Conservation (phyloP, 2,888 invertebrate species). For the Leptothorax acervorum region DNA sequence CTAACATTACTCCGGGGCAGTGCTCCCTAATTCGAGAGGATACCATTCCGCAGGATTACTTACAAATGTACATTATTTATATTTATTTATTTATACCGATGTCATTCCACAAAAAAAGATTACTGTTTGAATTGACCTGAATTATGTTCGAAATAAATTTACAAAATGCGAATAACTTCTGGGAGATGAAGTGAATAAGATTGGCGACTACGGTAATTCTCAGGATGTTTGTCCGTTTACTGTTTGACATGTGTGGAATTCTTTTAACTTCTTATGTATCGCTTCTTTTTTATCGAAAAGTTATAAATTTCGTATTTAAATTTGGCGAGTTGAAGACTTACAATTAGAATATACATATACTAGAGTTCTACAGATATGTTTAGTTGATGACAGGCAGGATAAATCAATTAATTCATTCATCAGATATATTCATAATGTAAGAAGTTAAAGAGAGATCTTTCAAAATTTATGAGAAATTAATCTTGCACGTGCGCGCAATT, state of each 20-base stretch:
- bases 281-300: neutral
- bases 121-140: neutral
- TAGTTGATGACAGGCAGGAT: neutral
- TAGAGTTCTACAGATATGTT: neutral
- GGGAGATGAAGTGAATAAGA: neutral
- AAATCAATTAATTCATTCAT: neutral
- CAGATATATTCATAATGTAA: neutral
- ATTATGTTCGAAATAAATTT: conserved; percentile 3
- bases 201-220: neutral
- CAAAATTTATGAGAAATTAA: conserved; percentile 2
- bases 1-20: neutral
- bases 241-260: neutral
- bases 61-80: conserved; percentile 6
- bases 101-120: neutral
- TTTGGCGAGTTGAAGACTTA: neutral
- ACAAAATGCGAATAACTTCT: neutral
- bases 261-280: neutral
- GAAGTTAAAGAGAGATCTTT: neutral
- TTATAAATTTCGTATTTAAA: conserved; percentile 3
- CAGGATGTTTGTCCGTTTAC: neutral
- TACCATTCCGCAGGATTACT: neutral
- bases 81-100: neutral
- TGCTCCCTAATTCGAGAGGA: neutral
- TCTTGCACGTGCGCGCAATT: neutral
- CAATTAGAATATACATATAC: neutral